Evolutionary conservation across 2,797 vertebrate genomes (phyloP), one percentile per base, ranked within the genome.

Genomic region (Loris lydekkerianus): DNA sequence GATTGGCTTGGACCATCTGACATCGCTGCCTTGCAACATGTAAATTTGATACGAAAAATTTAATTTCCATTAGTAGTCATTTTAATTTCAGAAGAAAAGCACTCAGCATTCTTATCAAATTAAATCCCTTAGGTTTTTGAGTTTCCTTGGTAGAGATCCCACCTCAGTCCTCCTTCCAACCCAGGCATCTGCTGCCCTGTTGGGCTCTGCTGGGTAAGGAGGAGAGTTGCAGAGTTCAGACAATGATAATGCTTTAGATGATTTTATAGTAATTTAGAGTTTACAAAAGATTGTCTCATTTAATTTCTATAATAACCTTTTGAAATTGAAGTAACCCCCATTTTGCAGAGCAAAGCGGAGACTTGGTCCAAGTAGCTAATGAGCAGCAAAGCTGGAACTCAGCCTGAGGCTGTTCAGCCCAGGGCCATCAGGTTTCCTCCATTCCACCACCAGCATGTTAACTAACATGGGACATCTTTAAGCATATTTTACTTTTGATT

Each of bases 191-290:
- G 17, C 10, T 75, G 17, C 8, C 43, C 4, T 20, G 82, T 83
- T 77, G 69, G 76, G 46, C 25, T 69, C 65, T 77, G 18, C 23
- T 70, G 18, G 53, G 23, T 46, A 89, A 29, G 43, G 31, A 78
- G 34, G 5, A 92, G 14, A 63, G 3, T 69, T 90, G 34, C 3
- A 92, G 14, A 63, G 5, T 73, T 90, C 25, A 84, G 67, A 87
- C 49, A 76, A 34, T 29, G 87, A 20, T 21, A 86, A 83, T 17
- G 34, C 3, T 46, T 81, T 14, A 29, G 0, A 34, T 89, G 75
- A 86, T 69, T 81, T 86, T 87, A 75, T 34, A 86, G 65, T 83
- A 49, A 93, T 78, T 75, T 96, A 61, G 82, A 91, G 58, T 84
- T 23, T 86, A 58, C 23, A 80, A 72, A 85, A 23, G 7, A 25